These are phyloP conservation scores for Saguinus midas DNA, from an alignment of 2,113 vertebrate species.

Conservation along the genomic window DNA sequence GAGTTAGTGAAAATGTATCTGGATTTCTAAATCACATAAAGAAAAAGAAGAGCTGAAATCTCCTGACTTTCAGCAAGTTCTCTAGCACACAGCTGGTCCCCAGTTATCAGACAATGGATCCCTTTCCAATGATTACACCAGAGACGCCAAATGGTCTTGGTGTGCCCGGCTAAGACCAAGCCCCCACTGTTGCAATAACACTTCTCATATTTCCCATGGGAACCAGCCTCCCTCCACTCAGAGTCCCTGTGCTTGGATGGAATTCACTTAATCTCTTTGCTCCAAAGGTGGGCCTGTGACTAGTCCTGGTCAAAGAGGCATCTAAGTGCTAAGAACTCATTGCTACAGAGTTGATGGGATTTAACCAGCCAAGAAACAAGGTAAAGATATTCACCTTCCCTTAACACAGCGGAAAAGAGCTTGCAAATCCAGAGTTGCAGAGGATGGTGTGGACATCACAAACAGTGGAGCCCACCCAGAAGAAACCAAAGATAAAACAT, in stretches of 20 bases:
- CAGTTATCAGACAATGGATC: neutral
- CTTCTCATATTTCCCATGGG: neutral
- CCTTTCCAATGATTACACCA: neutral
- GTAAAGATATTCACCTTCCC: neutral
- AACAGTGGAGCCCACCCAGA: neutral
- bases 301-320: neutral
- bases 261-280: neutral
- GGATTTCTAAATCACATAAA: neutral
- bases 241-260: neutral
- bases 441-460: neutral
- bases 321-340: neutral
- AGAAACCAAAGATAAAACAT: neutral
- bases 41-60: neutral
- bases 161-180: neutral
- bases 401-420: neutral
- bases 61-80: neutral
- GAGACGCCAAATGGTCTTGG: neutral
- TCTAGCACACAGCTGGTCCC: neutral
- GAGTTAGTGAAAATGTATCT: neutral
- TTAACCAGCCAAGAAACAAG: neutral
- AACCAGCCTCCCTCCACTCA: neutral
- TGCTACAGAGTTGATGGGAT: neutral
- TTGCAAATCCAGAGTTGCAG: neutral
- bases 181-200: neutral
- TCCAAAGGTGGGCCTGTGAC: neutral